Evolutionary conservation across 2,888 invertebrate genomes (phyloP), one percentile per base, ranked within the genome.

Genomic region (Eucera pruinosa): DNA sequence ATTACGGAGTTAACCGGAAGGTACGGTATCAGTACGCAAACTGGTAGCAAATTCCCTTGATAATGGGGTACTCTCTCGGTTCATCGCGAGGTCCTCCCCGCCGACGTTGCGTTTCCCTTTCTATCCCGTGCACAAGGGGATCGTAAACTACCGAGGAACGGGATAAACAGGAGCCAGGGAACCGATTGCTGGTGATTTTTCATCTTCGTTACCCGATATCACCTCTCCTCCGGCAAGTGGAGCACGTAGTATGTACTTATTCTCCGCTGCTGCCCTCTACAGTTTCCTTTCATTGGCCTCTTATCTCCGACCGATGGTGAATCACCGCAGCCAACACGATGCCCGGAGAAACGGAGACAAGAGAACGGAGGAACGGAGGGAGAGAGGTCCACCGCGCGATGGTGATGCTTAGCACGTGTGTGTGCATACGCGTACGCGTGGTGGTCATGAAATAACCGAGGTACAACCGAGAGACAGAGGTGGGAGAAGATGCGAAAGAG

Each of bases 231-330:
- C 47, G 54, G 72, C 76, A 78, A 82, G 71, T 78, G 73, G 82
- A 78, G 72, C 85, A 84, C 82, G 82, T 69, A 68, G 36, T 75
- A n/a, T n/a, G n/a, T n/a, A 50, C 48, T 80, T 75, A 75, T 67
- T 69, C 83, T 52, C 11, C 43, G 62, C 61, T 82, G 73, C 73
- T 82, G 74, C 74, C 77, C 75, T 83, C 77, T 81, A 72, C 81
- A 71, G 77, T 78, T 75, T 85, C 85, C 83, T 83, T 85, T 86
- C 85, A 83, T 85, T 85, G 85, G 81, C 75, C 81, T 54, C 81
- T 86, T 86, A 86, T 86, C 83, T 86, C 69, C 71, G 69, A 47
- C 68, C 81, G 81, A 81, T 78, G 86, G 85, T 86, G 86, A 86
- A 83, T 86, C 85, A 86, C 75, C 85, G 68, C 54, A 43, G 80